A percentile compares a stretch with the other conserved stretches of the same genome.
These are phyloP conservation scores for Horisme vitalbata DNA, from an alignment of 2,888 invertebrate species.

Conservation along the genomic window DNA sequence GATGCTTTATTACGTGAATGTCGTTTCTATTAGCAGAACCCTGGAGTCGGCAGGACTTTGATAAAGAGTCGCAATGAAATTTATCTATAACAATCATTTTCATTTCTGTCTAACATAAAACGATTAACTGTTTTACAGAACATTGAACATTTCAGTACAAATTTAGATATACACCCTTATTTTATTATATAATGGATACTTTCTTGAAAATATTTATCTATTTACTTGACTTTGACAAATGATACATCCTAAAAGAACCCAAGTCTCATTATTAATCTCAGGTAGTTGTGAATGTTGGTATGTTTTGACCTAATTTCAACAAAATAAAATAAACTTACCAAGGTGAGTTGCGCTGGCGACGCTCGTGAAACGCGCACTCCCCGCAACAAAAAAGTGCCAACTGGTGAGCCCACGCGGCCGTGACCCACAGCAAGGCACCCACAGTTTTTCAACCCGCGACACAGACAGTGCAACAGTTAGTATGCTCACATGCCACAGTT, in stretches of 20 bases:
- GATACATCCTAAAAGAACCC: too few relatives aligned
- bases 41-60: conserved; percentile 10
- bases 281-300: too few relatives aligned
- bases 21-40: conserved; percentile 14
- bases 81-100: too few relatives aligned
- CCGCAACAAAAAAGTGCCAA: conserved; percentile 59
- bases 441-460: conserved; percentile 66
- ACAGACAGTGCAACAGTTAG: conserved; percentile 13
- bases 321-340: conserved; percentile 40
- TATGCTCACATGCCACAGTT: conserved; percentile 5
- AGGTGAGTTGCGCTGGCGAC: conserved; percentile 53
- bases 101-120: too few relatives aligned
- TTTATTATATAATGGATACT: too few relatives aligned
- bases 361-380: conserved; percentile 50
- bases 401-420: conserved; percentile 54
- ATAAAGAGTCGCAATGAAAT: neutral
- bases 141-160: too few relatives aligned
- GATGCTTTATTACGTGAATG: conserved; percentile 38
- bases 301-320: conserved; percentile 10
- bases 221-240: too few relatives aligned
- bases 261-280: too few relatives aligned
- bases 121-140: too few relatives aligned
- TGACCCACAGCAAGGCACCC: conserved; percentile 47
- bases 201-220: too few relatives aligned
- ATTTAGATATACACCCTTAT: too few relatives aligned